Evolutionary conservation across 2,113 vertebrate genomes (phyloP).

Genomic region (Hyperopisus bebe): DNA sequence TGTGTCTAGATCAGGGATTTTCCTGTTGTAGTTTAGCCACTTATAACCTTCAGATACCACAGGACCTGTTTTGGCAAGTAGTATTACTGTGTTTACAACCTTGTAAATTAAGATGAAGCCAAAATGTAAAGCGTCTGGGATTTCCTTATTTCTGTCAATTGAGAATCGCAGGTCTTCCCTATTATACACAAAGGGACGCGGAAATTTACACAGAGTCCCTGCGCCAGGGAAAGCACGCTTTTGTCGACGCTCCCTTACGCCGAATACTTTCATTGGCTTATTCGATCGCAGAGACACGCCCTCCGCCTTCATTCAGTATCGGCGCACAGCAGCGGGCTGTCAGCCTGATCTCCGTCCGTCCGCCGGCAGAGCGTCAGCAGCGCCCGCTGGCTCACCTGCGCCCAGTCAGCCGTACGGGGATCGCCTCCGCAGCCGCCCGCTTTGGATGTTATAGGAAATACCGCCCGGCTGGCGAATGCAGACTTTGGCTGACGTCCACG

Average conservation of each 20-base stretch:
- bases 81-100: background rate
- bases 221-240: background rate
- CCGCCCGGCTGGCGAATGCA: background rate
- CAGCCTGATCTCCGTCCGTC: background rate
- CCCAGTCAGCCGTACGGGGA: background rate
- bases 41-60: background rate
- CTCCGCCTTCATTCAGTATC: slow-evolving; percentile 44
- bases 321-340: slow-evolving; percentile 31
- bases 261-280: slow-evolving; percentile 34
- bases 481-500: background rate
- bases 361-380: background rate
- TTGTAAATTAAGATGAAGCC: background rate
- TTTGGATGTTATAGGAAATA: background rate
- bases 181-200: background rate
- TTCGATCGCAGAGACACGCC: slow-evolving; percentile 26
- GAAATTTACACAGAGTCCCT: slow-evolving; percentile 28
- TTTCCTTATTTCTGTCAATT: background rate
- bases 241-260: slow-evolving; percentile 49
- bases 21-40: background rate
- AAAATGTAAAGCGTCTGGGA: background rate
- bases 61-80: background rate
- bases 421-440: background rate
- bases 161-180: background rate
- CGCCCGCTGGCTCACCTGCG: background rate
- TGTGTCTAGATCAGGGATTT: background rate